phyloP scores from a whole-genome alignment of 1,140 invertebrate species.

The Drosophila lacertosa region DNA sequence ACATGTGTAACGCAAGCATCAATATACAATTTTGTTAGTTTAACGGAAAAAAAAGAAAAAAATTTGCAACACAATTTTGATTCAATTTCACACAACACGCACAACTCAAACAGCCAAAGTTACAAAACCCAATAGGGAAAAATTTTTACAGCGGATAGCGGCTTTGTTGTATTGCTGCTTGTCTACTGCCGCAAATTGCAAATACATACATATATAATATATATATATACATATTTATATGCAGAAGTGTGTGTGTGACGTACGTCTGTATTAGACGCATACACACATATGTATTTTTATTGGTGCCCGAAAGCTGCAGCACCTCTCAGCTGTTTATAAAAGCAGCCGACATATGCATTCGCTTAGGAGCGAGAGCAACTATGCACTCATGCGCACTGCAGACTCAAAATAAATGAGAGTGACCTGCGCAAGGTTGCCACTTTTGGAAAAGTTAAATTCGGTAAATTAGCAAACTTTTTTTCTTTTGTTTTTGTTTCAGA shows the following conservation, averaged over 20 bases:
- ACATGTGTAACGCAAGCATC: conserved; percentile 57
- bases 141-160: conserved; percentile 27
- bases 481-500: conserved; percentile 8
- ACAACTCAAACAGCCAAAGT: conserved; percentile 16
- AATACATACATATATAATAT: conserved; percentile 8
- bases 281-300: conserved; percentile 29
- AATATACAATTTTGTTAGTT: conserved; percentile 1
- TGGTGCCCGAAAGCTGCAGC: conserved; percentile 41
- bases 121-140: conserved; percentile 18
- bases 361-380: conserved; percentile 31
- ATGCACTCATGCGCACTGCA: conserved; percentile 45
- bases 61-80: conserved; percentile 26
- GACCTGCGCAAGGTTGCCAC: conserved; percentile 47
- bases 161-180: conserved; percentile 33
- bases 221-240: neutral
- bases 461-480: conserved; percentile 1
- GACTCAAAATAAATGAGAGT: conserved; percentile 39
- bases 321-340: conserved; percentile 66
- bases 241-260: neutral
- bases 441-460: conserved; percentile 28
- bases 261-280: neutral
- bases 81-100: conserved; percentile 23
- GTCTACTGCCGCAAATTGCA: conserved; percentile 45
- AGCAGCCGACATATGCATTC: conserved; percentile 36
- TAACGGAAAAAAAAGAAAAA: conserved; percentile 11